Base-by-base conservation (phyloP, 2,113 vertebrate species). In the Alectura lathami region DNA sequence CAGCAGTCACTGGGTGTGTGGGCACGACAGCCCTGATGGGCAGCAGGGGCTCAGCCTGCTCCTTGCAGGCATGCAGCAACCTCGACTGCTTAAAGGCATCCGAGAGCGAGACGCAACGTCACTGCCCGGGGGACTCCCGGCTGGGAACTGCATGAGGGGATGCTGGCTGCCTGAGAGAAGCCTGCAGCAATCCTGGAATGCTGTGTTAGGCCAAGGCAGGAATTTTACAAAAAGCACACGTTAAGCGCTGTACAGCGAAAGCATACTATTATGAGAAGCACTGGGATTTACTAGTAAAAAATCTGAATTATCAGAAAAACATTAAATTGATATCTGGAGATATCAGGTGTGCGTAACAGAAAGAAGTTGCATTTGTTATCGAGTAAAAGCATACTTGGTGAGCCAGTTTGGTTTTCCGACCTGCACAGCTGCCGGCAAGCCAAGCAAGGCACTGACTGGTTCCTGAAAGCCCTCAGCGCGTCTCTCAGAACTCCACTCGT, bases 31-130 rank as follows among this genome's bases (percentile, higher is more conserved):
- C n/a, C n/a, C n/a, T n/a, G n/a, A n/a, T n/a, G n/a, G n/a, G n/a
- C n/a, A n/a, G n/a, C 1, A 43, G 13, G 4, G 40, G n/a, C 14
- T 43, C 47, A 47, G 6, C 20, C 64, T 18, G 17, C 4, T 47
- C 1, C 17, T 3, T 62, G 66, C 13, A 22, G 7, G 27, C 13
- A 23, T 2, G 4, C 0, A 62, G 60, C 22, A 40, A 48, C 60
- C 85, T 6, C 4, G 1, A 60, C 14, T 34, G 42, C 60, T 48
- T 48, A 30, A 73, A 87, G 30, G 27, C 29, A 84, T 13, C 43
- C 30, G 57, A 56, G 57, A 79, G 16, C 27, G 36, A 70, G 16
- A 47, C 59, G 68, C 4, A 13, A 0, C 3, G 8, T 18, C 38
- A 40, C 16, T 45, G 74, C n/a, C 40, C 16, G 51, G 23, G 6